A percentile compares a stretch with the other conserved stretches of the same genome.
These are phyloP conservation scores for Semnornis frantzii DNA, from an alignment of 2,113 vertebrate genomes.

Conservation along the genomic window DNA sequence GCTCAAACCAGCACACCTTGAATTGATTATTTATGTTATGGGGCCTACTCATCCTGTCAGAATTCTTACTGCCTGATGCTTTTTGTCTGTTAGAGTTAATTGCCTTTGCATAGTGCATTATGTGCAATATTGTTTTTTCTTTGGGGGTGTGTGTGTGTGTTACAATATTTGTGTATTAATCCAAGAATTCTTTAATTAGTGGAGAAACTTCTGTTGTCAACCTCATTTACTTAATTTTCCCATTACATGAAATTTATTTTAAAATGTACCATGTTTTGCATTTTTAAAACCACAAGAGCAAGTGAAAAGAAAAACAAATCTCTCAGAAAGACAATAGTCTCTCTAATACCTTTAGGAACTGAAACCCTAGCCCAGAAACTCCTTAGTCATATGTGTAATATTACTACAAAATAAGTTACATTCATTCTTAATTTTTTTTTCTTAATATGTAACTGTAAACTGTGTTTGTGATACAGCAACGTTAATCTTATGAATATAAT, in stretches of 20 bases:
- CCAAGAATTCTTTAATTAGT: background rate
- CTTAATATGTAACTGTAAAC: background rate
- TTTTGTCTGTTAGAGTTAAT: background rate
- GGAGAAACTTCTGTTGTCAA: background rate
- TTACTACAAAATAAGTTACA: background rate
- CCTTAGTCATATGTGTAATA: background rate
- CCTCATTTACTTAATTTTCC: background rate
- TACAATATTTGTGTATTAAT: background rate
- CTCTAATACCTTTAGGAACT: background rate
- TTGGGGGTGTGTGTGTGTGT: fast-evolving
- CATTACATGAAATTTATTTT: background rate
- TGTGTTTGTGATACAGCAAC: background rate
- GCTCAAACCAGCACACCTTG: too few species aligned
- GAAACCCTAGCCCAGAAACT: background rate
- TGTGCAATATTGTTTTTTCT: background rate
- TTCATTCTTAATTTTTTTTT: background rate
- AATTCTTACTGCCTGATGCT: fast-evolving
- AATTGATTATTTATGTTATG: background rate
- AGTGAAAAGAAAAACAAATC: background rate
- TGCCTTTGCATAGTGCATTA: background rate
- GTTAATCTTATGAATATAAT: background rate
- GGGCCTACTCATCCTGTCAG: background rate
- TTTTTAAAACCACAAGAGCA: background rate
- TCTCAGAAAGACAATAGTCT: background rate
- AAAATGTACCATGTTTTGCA: background rate